Percentiles rank a stretch among this genome's conserved stretches.
Evolutionary conservation across 2,113 vertebrate species (phyloP).

Genomic region (Anguilla rostrata): DNA sequence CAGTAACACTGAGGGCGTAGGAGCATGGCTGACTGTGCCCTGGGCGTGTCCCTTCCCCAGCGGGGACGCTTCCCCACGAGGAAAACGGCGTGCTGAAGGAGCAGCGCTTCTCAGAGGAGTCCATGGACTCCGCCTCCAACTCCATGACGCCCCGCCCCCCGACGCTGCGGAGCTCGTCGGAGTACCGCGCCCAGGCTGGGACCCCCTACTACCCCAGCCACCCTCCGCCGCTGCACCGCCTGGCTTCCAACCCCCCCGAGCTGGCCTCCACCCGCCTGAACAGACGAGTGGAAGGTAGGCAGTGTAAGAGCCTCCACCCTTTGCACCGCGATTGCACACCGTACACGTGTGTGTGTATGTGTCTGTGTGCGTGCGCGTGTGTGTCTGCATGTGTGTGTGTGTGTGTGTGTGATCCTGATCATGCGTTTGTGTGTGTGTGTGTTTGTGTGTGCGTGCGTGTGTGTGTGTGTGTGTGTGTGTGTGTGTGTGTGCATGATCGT

Average conservation of each 20-base stretch:
- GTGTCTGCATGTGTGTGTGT: neutral
- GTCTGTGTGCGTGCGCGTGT: neutral
- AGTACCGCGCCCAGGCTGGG: constrained; percentile 66
- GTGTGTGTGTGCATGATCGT: too few species aligned
- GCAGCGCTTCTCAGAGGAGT: constrained; percentile 72
- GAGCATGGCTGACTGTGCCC: neutral
- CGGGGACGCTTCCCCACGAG: constrained; percentile 78
- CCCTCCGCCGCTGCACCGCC: constrained; percentile 60
- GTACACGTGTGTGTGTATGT: neutral
- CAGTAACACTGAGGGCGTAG: neutral
- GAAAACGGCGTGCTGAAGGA: constrained; percentile 77
- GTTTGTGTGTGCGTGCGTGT: too few species aligned
- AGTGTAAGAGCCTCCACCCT: constrained; percentile 41
- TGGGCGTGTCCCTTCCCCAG: constrained; percentile 55
- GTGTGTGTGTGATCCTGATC: too few species aligned
- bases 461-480: too few species aligned
- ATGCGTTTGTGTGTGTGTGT: neutral
- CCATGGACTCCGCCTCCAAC: constrained; percentile 78
- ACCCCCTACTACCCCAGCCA: constrained; percentile 66
- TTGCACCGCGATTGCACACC: neutral
- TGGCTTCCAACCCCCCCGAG: constrained; percentile 70
- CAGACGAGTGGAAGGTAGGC: constrained; percentile 84
- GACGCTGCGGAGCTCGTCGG: constrained; percentile 57
- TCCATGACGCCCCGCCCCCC: constrained; percentile 73
- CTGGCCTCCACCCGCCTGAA: constrained; percentile 67